Conservation (phyloP, 2,797 vertebrate genomes). For the Pipistrellus nathusii region DNA sequence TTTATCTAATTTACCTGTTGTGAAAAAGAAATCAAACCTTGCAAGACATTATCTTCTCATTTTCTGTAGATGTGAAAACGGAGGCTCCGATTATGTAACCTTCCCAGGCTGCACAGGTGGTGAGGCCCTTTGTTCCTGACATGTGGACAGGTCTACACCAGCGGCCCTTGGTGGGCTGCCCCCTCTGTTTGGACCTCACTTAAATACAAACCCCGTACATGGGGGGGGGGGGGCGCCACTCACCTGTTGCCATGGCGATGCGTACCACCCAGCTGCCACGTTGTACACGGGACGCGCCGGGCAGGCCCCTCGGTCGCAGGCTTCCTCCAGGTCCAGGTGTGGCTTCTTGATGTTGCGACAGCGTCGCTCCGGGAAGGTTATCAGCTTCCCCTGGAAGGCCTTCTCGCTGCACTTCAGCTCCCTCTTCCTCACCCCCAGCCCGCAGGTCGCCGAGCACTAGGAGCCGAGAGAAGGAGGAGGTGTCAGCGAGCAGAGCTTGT, state of each 20-base stretch:
- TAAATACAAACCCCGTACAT: background rate
- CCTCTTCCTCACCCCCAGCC: conserved; percentile 91
- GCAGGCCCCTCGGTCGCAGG: conserved; percentile 91
- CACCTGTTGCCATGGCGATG: conserved; percentile 98
- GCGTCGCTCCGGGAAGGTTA: conserved; percentile 92
- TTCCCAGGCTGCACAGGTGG: background rate
- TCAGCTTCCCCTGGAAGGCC: conserved; percentile 89
- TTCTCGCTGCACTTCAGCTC: conserved; percentile 95
- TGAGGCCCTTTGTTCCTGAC: background rate
- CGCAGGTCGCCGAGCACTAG: conserved; percentile 95
- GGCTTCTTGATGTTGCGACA: conserved; percentile 95
- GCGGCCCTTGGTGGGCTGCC: rapidly evolving
- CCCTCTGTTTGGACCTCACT: background rate
- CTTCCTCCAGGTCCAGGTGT: conserved; percentile 90
- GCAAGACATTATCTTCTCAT: background rate
- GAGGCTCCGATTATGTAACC: background rate
- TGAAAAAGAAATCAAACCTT: background rate
- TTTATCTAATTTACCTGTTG: background rate
- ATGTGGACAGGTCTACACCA: background rate
- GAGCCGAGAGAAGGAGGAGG: background rate
- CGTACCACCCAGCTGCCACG: conserved; percentile 92
- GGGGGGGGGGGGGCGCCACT: background rate
- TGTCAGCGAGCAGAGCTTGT: rapidly evolving
- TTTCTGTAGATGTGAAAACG: background rate
- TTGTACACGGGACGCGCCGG: conserved; percentile 80